These are phyloP conservation scores for Erethizon dorsatum DNA, from an alignment of 2,797 vertebrate species.

Conservation along the genomic window DNA sequence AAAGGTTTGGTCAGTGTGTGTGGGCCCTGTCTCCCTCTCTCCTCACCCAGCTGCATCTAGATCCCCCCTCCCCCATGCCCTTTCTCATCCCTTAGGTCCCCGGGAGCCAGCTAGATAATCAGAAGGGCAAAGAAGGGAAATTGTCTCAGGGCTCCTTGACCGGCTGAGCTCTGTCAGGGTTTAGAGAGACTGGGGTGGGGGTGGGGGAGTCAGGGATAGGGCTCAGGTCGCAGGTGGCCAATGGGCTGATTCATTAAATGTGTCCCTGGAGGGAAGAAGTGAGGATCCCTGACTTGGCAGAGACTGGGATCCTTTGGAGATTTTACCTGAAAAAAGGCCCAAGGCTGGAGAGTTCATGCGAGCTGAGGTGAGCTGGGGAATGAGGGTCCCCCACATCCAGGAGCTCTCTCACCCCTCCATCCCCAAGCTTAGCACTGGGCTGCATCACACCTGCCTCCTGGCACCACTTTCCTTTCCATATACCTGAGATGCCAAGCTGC, in stretches of 20 bases:
- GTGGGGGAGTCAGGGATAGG: not conserved
- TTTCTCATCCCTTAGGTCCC: not conserved
- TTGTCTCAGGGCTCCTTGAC: conserved; percentile 76
- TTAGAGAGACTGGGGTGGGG: conserved; percentile 46
- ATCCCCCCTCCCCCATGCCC: not conserved
- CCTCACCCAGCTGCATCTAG: not conserved
- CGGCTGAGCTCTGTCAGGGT: conserved; percentile 76
- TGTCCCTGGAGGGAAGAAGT: conserved; percentile 77
- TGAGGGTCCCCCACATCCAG: not conserved
- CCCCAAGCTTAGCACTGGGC: not conserved
- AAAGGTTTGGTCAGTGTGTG: not conserved
- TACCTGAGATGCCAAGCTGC: not conserved
- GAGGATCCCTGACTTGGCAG: conserved; percentile 41
- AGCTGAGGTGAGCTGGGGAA: not conserved
- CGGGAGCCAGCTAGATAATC: conserved; percentile 69
- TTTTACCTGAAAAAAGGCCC: conserved; percentile 30
- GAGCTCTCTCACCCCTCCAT: not conserved
- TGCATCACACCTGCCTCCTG: not conserved
- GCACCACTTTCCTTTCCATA: not conserved
- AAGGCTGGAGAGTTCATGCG: conserved; percentile 9
- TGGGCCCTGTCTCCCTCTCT: not conserved
- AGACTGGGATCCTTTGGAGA: conserved; percentile 57
- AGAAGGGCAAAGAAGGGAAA: conserved; percentile 73
- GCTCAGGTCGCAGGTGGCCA: conserved; percentile 82
- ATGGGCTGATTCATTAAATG: conserved; percentile 78